Evolutionary conservation across 2,888 invertebrate genomes (phyloP).

Genomic region (Xanthia togata): DNA sequence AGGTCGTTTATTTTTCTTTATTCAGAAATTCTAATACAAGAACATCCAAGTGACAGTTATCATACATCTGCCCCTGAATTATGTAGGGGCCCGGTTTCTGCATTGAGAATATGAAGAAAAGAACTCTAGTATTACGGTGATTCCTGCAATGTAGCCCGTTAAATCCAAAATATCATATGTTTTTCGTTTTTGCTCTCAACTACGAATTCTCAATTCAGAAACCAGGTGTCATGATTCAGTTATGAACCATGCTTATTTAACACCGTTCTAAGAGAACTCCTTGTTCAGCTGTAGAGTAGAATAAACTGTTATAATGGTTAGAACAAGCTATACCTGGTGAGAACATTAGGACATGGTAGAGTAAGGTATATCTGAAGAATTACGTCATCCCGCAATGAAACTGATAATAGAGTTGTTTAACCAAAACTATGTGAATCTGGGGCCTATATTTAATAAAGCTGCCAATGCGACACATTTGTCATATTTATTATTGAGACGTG

Average conservation of each 20-base stretch:
- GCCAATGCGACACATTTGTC: not conserved
- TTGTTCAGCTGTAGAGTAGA: not conserved
- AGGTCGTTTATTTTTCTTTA: not conserved
- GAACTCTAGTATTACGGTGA: too few relatives aligned
- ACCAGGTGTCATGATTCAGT: not conserved
- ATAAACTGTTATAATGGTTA: not conserved
- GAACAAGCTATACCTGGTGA: not conserved
- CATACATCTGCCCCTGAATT: not conserved
- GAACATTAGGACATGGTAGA: too few relatives aligned
- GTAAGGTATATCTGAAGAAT: not conserved
- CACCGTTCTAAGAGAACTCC: not conserved
- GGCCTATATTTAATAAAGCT: not conserved
- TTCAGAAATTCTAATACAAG: not conserved
- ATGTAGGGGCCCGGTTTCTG: too few relatives aligned
- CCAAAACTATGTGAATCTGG: not conserved
- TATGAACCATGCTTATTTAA: not conserved
- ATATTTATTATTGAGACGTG: not conserved
- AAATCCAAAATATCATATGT: not conserved
- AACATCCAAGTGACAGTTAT: not conserved
- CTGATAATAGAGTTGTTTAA: not conserved
- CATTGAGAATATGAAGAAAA: not conserved
- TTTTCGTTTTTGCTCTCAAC: not conserved
- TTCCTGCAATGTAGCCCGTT: not conserved
- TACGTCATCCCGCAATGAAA: not conserved
- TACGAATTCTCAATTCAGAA: not conserved